phyloP scores from a whole-genome alignment of 2,888 invertebrate species.

The Drosophila mercatorum region DNA sequence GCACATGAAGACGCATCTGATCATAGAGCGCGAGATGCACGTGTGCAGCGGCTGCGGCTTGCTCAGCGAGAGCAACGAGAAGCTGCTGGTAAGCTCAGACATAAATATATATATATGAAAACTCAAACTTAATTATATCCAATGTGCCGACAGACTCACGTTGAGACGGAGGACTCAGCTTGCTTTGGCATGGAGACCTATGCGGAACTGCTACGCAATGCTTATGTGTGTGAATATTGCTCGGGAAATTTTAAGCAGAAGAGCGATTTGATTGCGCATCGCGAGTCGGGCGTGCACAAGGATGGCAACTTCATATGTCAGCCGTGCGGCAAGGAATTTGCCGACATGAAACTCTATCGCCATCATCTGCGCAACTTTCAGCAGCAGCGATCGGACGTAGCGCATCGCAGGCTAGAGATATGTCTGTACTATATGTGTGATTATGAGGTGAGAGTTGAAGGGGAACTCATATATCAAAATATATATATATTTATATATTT shows the following conservation, averaged over 20 bases:
- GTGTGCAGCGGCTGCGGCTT: constrained; percentile 78
- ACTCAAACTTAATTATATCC: no score
- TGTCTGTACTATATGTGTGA: constrained; percentile 77
- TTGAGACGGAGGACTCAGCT: constrained; percentile 13
- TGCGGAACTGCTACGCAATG: constrained; percentile 58
- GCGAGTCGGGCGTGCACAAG: constrained; percentile 67
- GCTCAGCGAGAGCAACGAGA: constrained; percentile 59
- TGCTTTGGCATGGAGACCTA: constrained; percentile 52
- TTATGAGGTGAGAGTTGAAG: constrained; percentile 54
- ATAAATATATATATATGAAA: no score
- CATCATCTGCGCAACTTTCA: constrained; percentile 67
- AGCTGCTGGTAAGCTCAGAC: constrained; percentile 56
- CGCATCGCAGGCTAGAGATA: constrained; percentile 61
- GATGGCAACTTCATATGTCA: constrained; percentile 68
- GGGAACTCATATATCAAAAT: not conserved
- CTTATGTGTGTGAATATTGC: constrained; percentile 81
- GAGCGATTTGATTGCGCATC: constrained; percentile 70
- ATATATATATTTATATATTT: no score
- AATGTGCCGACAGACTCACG: constrained; percentile 32
- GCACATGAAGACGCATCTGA: constrained; percentile 78
- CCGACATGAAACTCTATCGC: constrained; percentile 68
- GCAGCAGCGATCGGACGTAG: constrained; percentile 41
- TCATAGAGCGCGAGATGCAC: constrained; percentile 65
- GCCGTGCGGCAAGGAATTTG: constrained; percentile 60
- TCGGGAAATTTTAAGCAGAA: constrained; percentile 67